Percentiles rank a stretch among this genome's conserved stretches.
Evolutionary conservation across 2,797 vertebrate species (phyloP).

Genomic region (Eidolon dupreanum): DNA sequence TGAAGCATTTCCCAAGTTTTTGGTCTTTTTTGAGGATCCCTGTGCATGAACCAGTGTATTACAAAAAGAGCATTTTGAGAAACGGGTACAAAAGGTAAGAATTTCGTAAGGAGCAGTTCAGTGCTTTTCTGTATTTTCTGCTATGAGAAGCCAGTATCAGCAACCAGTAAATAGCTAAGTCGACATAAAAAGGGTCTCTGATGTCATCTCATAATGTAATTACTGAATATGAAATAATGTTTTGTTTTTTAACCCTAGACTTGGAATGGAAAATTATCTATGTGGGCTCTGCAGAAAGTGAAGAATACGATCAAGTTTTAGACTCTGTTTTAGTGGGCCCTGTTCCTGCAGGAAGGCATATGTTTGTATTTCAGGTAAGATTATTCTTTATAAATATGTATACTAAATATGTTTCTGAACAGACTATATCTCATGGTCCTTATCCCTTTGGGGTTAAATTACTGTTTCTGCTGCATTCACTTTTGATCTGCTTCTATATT

Average conservation of each 20-base stretch:
- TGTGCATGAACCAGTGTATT: neutral
- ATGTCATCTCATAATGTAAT: slow-evolving; percentile 32
- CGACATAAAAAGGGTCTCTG: slow-evolving; percentile 1
- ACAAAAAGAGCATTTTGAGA: slow-evolving; percentile 46
- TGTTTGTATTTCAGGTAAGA: slow-evolving; percentile 91
- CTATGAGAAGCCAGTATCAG: neutral
- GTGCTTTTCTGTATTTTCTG: slow-evolving; percentile 51
- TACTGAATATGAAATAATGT: slow-evolving; percentile 68
- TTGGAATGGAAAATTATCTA: slow-evolving; percentile 91
- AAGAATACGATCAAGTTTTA: slow-evolving; percentile 89
- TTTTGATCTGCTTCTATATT: neutral
- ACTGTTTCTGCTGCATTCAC: neutral
- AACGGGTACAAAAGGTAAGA: neutral
- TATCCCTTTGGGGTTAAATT: neutral
- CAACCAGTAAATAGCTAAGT: neutral
- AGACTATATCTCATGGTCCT: neutral
- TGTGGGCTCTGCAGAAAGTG: slow-evolving; percentile 89
- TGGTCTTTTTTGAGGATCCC: neutral
- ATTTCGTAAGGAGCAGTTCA: slow-evolving; percentile 16
- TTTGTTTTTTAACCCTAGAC: slow-evolving; percentile 82
- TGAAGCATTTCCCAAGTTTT: neutral
- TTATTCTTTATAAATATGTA: slow-evolving; percentile 44
- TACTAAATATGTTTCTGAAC: slow-evolving; percentile 21
- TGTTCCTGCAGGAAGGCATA: slow-evolving; percentile 89
- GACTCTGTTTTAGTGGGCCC: slow-evolving; percentile 90